phyloP scores from a whole-genome alignment of 2,797 vertebrate genomes.

The Sebastes baramenuke region DNA sequence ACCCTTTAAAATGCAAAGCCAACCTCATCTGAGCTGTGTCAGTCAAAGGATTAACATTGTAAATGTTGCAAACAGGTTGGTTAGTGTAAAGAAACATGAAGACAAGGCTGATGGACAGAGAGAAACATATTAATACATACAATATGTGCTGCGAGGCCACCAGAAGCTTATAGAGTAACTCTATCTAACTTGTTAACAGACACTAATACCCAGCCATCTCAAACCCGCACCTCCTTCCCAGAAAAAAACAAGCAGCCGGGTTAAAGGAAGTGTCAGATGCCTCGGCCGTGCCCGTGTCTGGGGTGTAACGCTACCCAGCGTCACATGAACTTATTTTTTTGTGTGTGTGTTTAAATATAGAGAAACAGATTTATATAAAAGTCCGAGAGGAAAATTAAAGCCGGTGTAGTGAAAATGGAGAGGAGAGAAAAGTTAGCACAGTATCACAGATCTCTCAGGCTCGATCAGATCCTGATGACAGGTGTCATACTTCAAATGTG shows the following conservation, averaged over 20 bases:
- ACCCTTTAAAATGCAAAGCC: neutral
- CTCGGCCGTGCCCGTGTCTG: neutral
- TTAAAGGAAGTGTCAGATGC: constrained; percentile 51
- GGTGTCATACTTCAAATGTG: constrained; percentile 48
- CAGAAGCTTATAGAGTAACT: constrained; percentile 29
- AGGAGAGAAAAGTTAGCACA: constrained; percentile 51
- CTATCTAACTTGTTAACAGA: constrained; percentile 50
- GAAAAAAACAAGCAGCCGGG: constrained; percentile 45
- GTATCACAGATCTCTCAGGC: constrained; percentile 54
- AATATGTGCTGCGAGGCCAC: constrained; percentile 6
- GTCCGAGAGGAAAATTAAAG: constrained; percentile 40
- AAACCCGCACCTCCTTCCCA: constrained; percentile 24
- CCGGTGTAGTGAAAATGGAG: constrained; percentile 58
- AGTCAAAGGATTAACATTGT: neutral
- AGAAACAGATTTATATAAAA: constrained; percentile 61
- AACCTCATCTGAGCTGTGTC: neutral
- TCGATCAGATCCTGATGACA: constrained; percentile 27
- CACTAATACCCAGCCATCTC: constrained; percentile 25
- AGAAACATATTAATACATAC: constrained; percentile 4
- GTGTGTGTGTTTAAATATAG: constrained; percentile 72
- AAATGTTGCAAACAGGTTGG: neutral
- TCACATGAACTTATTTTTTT: constrained; percentile 65
- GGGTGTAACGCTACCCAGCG: constrained; percentile 52
- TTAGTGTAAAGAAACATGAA: neutral
- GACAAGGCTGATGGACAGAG: neutral